A percentile compares a stretch with the other conserved stretches of the same genome.
phyloP scores from a whole-genome alignment of 2,797 vertebrate species.

The Trematomus bernacchii region DNA sequence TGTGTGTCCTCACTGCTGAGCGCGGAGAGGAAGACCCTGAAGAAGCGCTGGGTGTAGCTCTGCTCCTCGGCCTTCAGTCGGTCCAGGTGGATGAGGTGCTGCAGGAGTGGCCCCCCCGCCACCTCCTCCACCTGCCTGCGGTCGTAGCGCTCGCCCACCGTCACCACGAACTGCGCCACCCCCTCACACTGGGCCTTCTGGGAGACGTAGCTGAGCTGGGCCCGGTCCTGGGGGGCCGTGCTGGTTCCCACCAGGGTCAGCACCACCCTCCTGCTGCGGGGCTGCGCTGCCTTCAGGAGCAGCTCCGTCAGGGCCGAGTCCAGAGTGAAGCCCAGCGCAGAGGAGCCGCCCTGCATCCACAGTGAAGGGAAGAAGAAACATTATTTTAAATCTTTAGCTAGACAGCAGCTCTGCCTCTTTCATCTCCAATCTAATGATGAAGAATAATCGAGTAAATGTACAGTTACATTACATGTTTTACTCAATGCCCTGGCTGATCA shows the following conservation, averaged over 20 bases:
- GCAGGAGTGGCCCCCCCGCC: constrained; percentile 83
- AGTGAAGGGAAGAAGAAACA: no score
- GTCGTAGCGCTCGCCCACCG: constrained; percentile 77
- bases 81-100: constrained; percentile 86
- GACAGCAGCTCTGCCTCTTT: no score
- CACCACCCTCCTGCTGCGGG: constrained; percentile 79
- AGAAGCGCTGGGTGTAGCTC: constrained; percentile 85
- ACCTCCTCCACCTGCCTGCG: constrained; percentile 80
- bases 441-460: no score
- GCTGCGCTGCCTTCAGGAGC: constrained; percentile 72
- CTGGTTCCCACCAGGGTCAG: constrained; percentile 84
- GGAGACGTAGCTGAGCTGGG: constrained; percentile 79
- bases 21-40: constrained; percentile 85
- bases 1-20: constrained; percentile 84
- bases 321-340: constrained; percentile 81
- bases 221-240: constrained; percentile 81
- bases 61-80: constrained; percentile 72
- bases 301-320: constrained; percentile 82
- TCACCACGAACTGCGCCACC: constrained; percentile 87
- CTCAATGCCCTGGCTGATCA: no score
- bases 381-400: no score
- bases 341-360: constrained; percentile 69
- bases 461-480: no score
- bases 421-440: no score
- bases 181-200: constrained; percentile 87